Evolutionary conservation across 2,888 invertebrate species (phyloP).

Genomic region (Tetragnatha montana): DNA sequence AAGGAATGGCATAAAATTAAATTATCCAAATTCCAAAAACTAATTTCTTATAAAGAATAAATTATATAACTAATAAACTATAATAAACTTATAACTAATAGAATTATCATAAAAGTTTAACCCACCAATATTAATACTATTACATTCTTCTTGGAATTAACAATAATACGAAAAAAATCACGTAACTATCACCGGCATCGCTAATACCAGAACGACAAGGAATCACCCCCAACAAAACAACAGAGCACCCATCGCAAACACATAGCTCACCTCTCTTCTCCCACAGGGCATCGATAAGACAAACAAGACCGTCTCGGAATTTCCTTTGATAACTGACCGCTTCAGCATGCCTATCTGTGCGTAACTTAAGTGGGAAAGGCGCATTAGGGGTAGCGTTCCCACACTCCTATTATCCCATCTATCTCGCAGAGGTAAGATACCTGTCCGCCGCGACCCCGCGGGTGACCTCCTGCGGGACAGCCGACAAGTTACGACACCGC

Average conservation of each 20-base stretch:
- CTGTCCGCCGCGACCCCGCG: constrained; percentile 34
- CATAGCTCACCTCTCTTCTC: not conserved
- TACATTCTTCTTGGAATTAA: too few species aligned
- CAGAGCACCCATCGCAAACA: not conserved
- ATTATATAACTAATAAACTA: too few species aligned
- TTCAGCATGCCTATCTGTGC: not conserved
- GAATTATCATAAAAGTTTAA: too few species aligned
- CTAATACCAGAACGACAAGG: too few species aligned
- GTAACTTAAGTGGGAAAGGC: constrained; percentile 30
- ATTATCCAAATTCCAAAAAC: too few species aligned
- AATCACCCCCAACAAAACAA: not conserved
- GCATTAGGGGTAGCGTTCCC: constrained; percentile 19
- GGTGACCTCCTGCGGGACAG: constrained; percentile 31
- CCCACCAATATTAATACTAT: too few species aligned
- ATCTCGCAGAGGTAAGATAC: constrained; percentile 42
- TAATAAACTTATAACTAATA: too few species aligned
- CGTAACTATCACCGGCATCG: too few species aligned
- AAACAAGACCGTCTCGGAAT: not conserved
- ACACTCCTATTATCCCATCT: constrained; percentile 34
- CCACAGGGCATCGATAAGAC: not conserved
- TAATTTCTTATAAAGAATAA: too few species aligned
- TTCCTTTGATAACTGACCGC: too few species aligned
- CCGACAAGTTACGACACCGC: constrained; percentile 62
- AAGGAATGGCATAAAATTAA: too few species aligned
- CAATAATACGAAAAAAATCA: too few species aligned